A percentile compares a stretch with the other conserved stretches of the same genome.
Conservation (phyloP, 2,797 vertebrate species). For the Loriculus beryllinus region DNA sequence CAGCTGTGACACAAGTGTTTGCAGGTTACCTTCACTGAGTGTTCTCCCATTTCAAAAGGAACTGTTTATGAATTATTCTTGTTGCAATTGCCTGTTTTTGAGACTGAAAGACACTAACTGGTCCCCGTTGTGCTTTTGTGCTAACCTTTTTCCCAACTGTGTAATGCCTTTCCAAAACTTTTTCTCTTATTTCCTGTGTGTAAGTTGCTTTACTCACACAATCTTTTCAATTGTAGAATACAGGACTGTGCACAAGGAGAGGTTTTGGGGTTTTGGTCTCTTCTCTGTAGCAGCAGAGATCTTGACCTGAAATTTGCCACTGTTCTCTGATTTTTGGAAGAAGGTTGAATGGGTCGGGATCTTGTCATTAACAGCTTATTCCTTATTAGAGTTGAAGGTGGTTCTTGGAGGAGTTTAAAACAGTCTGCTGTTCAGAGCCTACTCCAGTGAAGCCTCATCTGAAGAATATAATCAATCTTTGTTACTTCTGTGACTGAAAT, state of each 20-base stretch:
- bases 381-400: not conserved
- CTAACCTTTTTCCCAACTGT: not conserved
- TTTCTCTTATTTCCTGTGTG: not conserved
- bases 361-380: not conserved
- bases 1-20: not conserved
- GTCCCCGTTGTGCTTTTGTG: not conserved
- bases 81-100: not conserved
- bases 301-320: not conserved
- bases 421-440: not conserved
- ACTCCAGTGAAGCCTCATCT: not conserved
- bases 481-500: not conserved
- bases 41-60: not conserved
- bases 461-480: not conserved
- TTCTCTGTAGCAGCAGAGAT: not conserved
- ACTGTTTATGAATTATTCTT: not conserved
- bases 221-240: rapidly evolving
- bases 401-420: not conserved
- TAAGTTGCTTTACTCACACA: not conserved
- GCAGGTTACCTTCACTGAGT: not conserved
- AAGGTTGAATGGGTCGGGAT: not conserved
- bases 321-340: not conserved
- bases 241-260: not conserved
- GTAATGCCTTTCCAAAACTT: not conserved
- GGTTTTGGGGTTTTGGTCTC: not conserved
- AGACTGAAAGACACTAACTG: not conserved